Base-by-base conservation (phyloP, 2,888 invertebrate genomes). In the Polydrusus cervinus region DNA sequence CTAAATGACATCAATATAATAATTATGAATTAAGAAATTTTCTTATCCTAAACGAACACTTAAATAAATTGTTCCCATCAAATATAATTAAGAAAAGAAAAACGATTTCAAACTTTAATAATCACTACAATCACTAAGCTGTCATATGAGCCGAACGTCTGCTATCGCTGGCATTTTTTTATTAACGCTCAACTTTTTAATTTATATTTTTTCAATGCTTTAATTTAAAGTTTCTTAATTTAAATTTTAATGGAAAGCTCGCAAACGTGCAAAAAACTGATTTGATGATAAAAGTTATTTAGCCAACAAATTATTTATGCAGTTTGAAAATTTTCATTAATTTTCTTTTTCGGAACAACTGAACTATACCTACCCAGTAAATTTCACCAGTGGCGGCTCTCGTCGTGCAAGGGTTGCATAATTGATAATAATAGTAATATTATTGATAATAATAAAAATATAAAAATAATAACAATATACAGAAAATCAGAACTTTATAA, bases 181-280 rank as follows among this genome's bases (percentile, higher is more conserved):
- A 18, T 18, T 51, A 11, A 18, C 11, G 20, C 16, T 51, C 9
- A 51, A 51, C 20, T 49, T 49, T 49, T 49, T 49, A 49, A 49
- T 49, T 51, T 51, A 51, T n/a, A 30, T 53, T 53, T 53, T 51
- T 53, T 30, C n/a, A 13, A n/a, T 13, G 25, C 2, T 53, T 30
- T 30, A 53, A 53, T 53, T 53, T 53, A 53, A 53, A 53, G 30
- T 53, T 53, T 6, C 25, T n/a, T 1, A 53, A 53, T 53, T 25
- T 53, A 53, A 53, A 53, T 53, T 53, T 53, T 53, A 53, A 53
- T 53, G 53, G 53, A 49, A 16, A 49, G 16, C n/a, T n/a, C 2
- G 11, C n/a, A 13, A 16, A 47, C 6, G 16, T n/a, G 47, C 14
- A 30, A 53, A 20, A 53, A 53, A n/a, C n/a, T n/a, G n/a, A 51